Conservation (phyloP, 2,888 invertebrate species). For the Poecilobothrus nobilitatus region DNA sequence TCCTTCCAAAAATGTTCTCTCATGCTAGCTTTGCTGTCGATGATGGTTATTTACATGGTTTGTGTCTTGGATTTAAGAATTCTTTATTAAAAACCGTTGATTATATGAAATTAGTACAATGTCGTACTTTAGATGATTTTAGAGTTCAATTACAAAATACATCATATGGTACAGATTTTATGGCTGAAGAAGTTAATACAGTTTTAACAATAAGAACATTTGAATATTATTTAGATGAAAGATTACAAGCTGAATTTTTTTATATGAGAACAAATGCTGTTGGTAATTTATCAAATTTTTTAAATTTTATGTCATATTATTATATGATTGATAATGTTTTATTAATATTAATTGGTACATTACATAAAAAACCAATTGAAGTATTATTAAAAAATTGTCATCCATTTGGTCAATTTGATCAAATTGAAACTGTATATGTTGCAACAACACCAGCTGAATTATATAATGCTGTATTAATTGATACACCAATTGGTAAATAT, state of each 20-base stretch:
- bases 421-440: conserved; percentile 97
- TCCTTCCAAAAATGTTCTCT: no score
- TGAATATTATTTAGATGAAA: conserved; percentile 90
- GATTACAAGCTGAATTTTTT: conserved; percentile 89
- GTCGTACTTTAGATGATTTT: no score
- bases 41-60: no score
- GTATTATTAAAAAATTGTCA: conserved; percentile 95
- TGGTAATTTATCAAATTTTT: conserved; percentile 85
- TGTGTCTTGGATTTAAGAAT: no score
- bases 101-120: no score
- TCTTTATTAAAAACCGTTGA: no score
- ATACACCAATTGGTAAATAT: conserved; percentile 95
- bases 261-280: conserved; percentile 91
- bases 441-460: conserved; percentile 93
- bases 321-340: conserved; percentile 99
- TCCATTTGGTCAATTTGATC: conserved; percentile 90
- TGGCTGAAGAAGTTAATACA: no score
- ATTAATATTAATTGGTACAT: conserved; percentile 85
- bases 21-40: no score
- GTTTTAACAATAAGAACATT: conserved; percentile 35
- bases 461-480: conserved; percentile 93
- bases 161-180: no score
- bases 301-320: conserved; percentile 95
- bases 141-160: no score
- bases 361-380: conserved; percentile 91